Evolutionary conservation across 2,113 vertebrate genomes (phyloP).

Genomic region (Labrus mixtus): DNA sequence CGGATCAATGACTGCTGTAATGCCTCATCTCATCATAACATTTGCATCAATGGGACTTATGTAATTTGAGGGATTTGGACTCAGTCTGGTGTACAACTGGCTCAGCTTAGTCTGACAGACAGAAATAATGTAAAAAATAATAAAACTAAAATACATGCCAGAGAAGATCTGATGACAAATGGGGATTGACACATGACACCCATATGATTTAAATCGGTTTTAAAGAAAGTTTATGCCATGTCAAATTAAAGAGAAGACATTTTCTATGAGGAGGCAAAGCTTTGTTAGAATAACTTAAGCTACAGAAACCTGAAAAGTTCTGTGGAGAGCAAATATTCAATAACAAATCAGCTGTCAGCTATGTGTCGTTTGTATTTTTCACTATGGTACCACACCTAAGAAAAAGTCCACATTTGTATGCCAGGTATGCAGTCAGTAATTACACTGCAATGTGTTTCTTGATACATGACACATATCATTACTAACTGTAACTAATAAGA

Average conservation of each 20-base stretch:
- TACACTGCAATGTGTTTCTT: conserved; percentile 25
- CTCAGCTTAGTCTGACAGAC: conserved; percentile 1
- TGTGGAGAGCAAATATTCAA: not conserved
- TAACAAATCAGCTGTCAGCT: not conserved
- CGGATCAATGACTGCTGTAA: conserved; percentile 76
- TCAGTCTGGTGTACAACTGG: conserved; percentile 34
- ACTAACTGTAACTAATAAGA: conserved; percentile 9
- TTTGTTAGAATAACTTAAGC: not conserved
- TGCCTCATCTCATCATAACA: conserved; percentile 57
- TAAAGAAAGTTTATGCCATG: not conserved
- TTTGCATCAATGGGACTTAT: conserved; percentile 49
- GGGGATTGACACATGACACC: no score
- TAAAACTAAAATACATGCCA: not conserved
- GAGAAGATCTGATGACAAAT: not conserved
- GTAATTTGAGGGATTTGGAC: conserved; percentile 48
- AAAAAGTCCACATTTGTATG: conserved; percentile 7
- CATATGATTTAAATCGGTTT: no score
- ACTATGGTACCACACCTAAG: not conserved
- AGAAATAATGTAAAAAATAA: not conserved
- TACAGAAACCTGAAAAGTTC: not conserved
- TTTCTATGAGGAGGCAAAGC: not conserved
- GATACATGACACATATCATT: not conserved
- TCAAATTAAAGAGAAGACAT: not conserved
- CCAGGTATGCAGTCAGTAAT: conserved; percentile 38
- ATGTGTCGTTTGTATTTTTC: not conserved